Evolutionary conservation across 2,797 vertebrate species (phyloP).

Genomic region (Neomorphus geoffroyi): DNA sequence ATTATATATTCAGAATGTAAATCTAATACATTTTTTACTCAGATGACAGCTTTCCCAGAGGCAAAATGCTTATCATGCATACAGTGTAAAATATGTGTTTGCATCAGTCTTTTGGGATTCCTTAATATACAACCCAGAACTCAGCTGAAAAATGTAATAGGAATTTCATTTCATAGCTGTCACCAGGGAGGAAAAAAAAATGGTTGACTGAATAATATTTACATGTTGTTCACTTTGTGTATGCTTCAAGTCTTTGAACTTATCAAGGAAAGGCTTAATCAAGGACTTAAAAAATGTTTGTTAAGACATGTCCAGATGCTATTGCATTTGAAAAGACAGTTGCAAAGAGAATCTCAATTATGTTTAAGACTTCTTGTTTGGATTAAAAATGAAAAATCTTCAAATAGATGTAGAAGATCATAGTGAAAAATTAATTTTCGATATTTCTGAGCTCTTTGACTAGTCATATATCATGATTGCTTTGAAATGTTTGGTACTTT

Average conservation of each 20-base stretch:
- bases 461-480: not conserved
- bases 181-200: not conserved
- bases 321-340: not conserved
- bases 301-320: not conserved
- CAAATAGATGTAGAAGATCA: slow-evolving; percentile 19
- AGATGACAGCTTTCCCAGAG: not conserved
- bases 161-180: slow-evolving; percentile 32
- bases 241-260: slow-evolving; percentile 16
- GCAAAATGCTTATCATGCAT: slow-evolving; percentile 35
- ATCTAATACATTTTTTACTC: not conserved
- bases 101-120: slow-evolving; percentile 17
- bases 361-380: not conserved
- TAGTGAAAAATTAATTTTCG: slow-evolving; percentile 20
- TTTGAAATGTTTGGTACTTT: slow-evolving; percentile 17
- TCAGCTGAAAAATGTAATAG: slow-evolving; percentile 5
- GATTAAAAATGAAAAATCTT: slow-evolving; percentile 26
- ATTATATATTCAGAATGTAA: slow-evolving; percentile 36
- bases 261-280: not conserved
- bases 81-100: slow-evolving; percentile 20
- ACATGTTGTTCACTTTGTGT: not conserved
- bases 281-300: not conserved
- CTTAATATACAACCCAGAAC: not conserved
- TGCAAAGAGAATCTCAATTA: not conserved
- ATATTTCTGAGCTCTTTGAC: not conserved
- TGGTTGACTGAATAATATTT: slow-evolving; percentile 6